Base-by-base conservation (phyloP, 2,797 vertebrate species). In the Carcharodon carcharias region DNA sequence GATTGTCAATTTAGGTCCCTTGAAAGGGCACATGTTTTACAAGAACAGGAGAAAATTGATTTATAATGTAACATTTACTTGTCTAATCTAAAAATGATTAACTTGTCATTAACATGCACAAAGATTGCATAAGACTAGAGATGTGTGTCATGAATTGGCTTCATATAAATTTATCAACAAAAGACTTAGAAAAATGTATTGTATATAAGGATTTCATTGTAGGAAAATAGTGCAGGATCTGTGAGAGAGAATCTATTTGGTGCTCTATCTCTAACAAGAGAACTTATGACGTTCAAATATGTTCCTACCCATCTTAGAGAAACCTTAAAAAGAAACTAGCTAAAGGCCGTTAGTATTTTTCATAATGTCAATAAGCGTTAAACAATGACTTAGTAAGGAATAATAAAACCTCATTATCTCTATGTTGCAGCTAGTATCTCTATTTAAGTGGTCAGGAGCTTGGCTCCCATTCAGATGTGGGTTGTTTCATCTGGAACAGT, bases 1-100 rank as follows among this genome's bases (percentile, higher is more conserved):
- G 63, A 97, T 97, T 98, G 97, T 97, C 97, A 97, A 97, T 97
- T 96, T 58, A 97, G 96, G 96, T 96, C 97, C 88, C 96, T 97
- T 97, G 28, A 73, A 58, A 56, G 7, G 94, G 31, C 28, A 58
- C 28, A 95, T 3, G 50, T 95, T 71, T 77, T 77, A 77, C 94
- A 54, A 18, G 45, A 95, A 73, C 28, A 54, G 26, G 94, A 56
- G 40, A 56, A 73, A 56, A 95, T 95, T 95, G 61, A 54, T 73
- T 54, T 73, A 16, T 95, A 95, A 95, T 73, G 28, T 95, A 73
- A 95, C 88, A 61, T 92, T 63, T 92, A 92, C 26, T 77, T 54
- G 16, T 54, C 50, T 77, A 77, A 77, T 58, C 50, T 95, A 77
- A 56, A 95, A 73, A 18, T 95, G 26, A 95, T 95, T 73, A 77